These are phyloP conservation scores for Chloroclystis v-ata DNA, from an alignment of 2,888 invertebrate genomes.

Conservation along the genomic window DNA sequence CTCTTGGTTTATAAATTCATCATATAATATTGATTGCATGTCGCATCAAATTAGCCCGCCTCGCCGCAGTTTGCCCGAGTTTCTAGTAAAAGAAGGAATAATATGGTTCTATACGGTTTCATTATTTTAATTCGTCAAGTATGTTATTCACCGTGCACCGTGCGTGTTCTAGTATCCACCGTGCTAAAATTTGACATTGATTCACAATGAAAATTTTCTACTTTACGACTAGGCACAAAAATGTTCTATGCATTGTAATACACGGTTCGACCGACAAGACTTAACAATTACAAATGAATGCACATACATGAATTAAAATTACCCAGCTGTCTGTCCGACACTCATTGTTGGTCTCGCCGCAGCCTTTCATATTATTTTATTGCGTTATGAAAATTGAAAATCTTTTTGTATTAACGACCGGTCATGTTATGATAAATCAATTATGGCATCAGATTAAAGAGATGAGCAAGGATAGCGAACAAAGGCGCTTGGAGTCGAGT, in stretches of 20 bases:
- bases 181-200: no score
- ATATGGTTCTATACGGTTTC: no score
- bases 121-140: no score
- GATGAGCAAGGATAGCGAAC: conserved; percentile 53
- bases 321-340: conserved; percentile 4
- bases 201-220: not conserved
- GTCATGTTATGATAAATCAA: conserved; percentile 37
- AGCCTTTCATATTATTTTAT: conserved; percentile 19
- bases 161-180: no score
- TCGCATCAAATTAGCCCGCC: no score
- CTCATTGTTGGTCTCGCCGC: conserved; percentile 10
- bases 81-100: no score
- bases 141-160: no score
- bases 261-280: no score
- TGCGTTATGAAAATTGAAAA: conserved; percentile 28
- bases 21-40: no score
- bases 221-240: not conserved
- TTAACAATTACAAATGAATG: conserved; percentile 12
- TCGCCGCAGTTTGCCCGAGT: no score
- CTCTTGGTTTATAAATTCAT: no score
- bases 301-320: conserved; percentile 15
- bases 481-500: conserved; percentile 48
- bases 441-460: conserved; percentile 68
- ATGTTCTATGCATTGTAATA: not conserved
- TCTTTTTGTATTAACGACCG: conserved; percentile 28